Percentiles rank a stretch among this genome's conserved stretches.
These are phyloP conservation scores for Neostethus bicornis DNA, from an alignment of 2,797 vertebrate species.

Conservation along the genomic window DNA sequence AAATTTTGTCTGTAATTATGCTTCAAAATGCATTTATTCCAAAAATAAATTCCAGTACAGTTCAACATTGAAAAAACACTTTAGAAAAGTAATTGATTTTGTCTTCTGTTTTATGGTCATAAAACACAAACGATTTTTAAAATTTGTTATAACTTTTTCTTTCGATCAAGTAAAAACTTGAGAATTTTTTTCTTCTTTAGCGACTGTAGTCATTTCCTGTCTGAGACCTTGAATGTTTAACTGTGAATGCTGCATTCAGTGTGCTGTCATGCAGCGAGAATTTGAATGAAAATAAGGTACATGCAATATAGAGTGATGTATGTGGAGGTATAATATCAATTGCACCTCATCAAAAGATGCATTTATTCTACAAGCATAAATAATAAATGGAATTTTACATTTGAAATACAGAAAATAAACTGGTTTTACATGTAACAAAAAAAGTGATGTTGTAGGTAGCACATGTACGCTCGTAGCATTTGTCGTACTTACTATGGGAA, in stretches of 20 bases:
- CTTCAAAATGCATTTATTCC: too few species aligned
- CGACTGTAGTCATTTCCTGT: neutral
- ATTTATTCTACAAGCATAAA: neutral
- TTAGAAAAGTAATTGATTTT: neutral
- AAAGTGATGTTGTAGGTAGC: neutral
- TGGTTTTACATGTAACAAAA: neutral
- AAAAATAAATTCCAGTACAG: too few species aligned
- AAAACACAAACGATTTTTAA: neutral
- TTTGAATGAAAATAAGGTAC: slow-evolving; percentile 25
- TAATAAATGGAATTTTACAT: neutral
- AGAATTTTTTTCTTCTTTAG: neutral
- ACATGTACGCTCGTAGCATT: neutral
- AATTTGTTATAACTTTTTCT: too few species aligned
- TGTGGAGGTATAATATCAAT: neutral
- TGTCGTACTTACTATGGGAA: neutral
- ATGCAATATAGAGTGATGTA: slow-evolving; percentile 1
- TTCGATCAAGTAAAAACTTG: too few species aligned
- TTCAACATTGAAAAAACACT: too few species aligned
- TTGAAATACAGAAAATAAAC: neutral
- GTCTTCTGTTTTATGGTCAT: neutral
- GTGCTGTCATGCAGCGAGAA: slow-evolving; percentile 36
- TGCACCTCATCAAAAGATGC: too few species aligned
- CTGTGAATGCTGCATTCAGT: slow-evolving; percentile 17
- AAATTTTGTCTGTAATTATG: too few species aligned
- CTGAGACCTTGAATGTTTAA: neutral